Percentiles rank a stretch among this genome's conserved stretches.
Conservation (phyloP, 2,113 vertebrate species). For the Amblyopsis rosae region DNA sequence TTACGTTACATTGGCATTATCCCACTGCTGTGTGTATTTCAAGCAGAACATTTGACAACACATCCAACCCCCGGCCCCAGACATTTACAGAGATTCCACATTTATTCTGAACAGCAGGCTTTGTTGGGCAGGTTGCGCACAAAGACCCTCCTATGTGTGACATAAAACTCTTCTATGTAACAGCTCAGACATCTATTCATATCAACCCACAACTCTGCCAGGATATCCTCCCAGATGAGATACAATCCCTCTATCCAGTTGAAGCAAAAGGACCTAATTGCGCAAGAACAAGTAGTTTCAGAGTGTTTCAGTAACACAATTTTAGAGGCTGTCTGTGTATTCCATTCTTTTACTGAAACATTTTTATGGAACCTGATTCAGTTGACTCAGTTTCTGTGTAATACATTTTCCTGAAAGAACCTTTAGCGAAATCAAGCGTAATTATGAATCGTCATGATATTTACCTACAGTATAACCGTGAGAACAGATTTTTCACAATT, state of each 20-base stretch:
- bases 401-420: background rate
- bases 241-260: slow-evolving; percentile 25
- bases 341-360: slow-evolving; percentile 3
- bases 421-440: background rate
- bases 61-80: background rate
- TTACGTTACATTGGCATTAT: too few species aligned
- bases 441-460: slow-evolving; percentile 1
- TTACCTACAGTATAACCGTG: too few species aligned
- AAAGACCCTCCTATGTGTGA: slow-evolving; percentile 54
- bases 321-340: background rate
- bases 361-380: background rate
- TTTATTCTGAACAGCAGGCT: slow-evolving; percentile 49
- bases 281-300: slow-evolving; percentile 8
- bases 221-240: slow-evolving; percentile 24
- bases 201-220: slow-evolving; percentile 38
- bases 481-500: too few species aligned
- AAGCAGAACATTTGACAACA: background rate
- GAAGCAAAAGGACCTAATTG: slow-evolving; percentile 40
- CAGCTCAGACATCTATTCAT: slow-evolving; percentile 47
- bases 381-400: slow-evolving; percentile 3
- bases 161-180: slow-evolving; percentile 50
- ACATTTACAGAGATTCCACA: slow-evolving; percentile 57
- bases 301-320: slow-evolving; percentile 23
- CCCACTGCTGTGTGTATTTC: background rate
- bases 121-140: slow-evolving; percentile 39